A percentile compares a stretch with the other conserved stretches of the same genome.
These are phyloP conservation scores for Centruroides vittatus DNA, from an alignment of 1,140 invertebrate species.

Conservation along the genomic window DNA sequence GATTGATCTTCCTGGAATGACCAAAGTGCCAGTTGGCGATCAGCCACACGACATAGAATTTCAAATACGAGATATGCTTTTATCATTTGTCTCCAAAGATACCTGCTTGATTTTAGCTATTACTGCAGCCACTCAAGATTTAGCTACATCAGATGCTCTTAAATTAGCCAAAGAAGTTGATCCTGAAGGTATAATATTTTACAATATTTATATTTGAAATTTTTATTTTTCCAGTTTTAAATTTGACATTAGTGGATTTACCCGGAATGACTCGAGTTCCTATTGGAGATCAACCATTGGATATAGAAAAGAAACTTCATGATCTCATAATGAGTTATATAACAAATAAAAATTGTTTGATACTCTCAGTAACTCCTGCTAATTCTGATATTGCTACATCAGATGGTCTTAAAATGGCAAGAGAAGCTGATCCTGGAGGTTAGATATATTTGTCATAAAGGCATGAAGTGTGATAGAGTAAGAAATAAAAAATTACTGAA, in stretches of 20 bases:
- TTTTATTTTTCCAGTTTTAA: conserved; percentile 13
- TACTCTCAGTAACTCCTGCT: conserved; percentile 86
- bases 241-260: conserved; percentile 14
- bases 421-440: conserved; percentile 80
- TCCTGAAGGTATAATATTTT: conserved; percentile 50
- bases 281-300: conserved; percentile 82
- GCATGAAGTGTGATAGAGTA: too few species aligned
- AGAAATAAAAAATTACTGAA: too few species aligned
- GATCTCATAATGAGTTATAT: conserved; percentile 91
- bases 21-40: conserved; percentile 88
- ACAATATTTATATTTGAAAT: not conserved
- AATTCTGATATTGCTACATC: conserved; percentile 87
- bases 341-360: conserved; percentile 78
- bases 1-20: conserved; percentile 88
- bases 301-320: conserved; percentile 86
- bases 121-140: conserved; percentile 90
- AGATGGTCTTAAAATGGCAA: conserved; percentile 86
- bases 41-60: conserved; percentile 84
- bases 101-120: conserved; percentile 89
- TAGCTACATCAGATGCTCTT: conserved; percentile 90
- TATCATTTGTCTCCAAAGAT: conserved; percentile 84
- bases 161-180: conserved; percentile 91
- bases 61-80: conserved; percentile 87
- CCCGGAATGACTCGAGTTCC: conserved; percentile 32
- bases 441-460: too few species aligned